Evolutionary conservation across 1,140 invertebrate genomes (phyloP), one percentile per base, ranked within the genome.

Genomic region (Trichonephila inaurata): DNA sequence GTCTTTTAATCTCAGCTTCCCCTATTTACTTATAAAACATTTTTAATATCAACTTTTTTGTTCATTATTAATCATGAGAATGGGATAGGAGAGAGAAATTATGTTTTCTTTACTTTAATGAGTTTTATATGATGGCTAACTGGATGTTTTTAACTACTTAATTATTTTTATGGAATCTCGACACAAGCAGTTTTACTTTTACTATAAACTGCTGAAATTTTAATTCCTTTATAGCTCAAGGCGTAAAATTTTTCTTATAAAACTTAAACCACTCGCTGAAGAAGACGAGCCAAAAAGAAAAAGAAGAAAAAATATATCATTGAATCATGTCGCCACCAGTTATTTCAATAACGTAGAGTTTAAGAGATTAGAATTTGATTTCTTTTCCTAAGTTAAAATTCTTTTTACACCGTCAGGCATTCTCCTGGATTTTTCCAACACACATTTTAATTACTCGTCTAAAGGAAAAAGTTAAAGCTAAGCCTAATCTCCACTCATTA

Each of bases 401-500:
- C 28, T 51, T 89, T 72, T 89, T 72, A 66, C 12, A 58, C 44
- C 66, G 21, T 64, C 19, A 69, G 88, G 61, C 33, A 91, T 91
- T 77, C 66, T 19, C 51, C 16, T 24, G 21, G 62, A 91, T 91
- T 91, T 91, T 91, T 91, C 87, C 61, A 81, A 61, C 40, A 91
- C n/a, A 40, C 14, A 40, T 88, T 91, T 81, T 91, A 91, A 91
- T 91, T 91, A 91, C 69, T 91, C 69, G 10, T 61, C 64, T 82
- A 40, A 18, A 33, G 69, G 18, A 51, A 91, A 91, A 91, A 77
- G 64, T 81, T 82, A 24, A 40, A 44, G 40, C 69, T 83, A 91
- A 64, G 77, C 61, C 61, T 91, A 91, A 91, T 91, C 90, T 91
- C 81, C 28, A 61, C 40, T 91, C 90, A 91, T 91, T 91, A 91